Base-by-base conservation (phyloP, 1,140 invertebrate genomes). In the Probaryconus sp. region DNA sequence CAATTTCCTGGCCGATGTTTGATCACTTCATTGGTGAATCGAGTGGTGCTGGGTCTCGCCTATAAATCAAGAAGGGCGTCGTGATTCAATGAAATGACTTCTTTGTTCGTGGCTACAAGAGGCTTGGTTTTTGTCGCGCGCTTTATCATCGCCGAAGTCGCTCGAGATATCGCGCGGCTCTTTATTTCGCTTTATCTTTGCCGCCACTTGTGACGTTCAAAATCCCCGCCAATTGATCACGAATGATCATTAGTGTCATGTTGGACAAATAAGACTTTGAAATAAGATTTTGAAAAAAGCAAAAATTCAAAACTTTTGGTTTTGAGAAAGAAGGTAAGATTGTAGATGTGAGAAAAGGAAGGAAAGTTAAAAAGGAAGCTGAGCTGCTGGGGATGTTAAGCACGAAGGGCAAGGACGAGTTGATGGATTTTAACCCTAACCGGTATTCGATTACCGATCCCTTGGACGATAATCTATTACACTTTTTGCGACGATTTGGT, bases 341-440 rank as follows among this genome's bases (percentile, higher is more conserved):
- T n/a, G n/a, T n/a, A n/a, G n/a, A n/a, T n/a, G n/a, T n/a, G n/a
- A n/a, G n/a, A n/a, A n/a, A n/a, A n/a, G n/a, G n/a, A n/a, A n/a
- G n/a, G n/a, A n/a, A n/a, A n/a, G n/a, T n/a, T n/a, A n/a, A n/a
- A n/a, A n/a, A n/a, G n/a, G n/a, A n/a, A n/a, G n/a, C n/a, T n/a
- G n/a, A n/a, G n/a, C n/a, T n/a, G n/a, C 10, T 48, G 6, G 28
- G 47, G 42, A 56, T 51, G 64, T 51, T 55, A 68, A 67, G 74
- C 63, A 50, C 42, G 71, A 55, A 76, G 67, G 73, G 42, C 56
- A 74, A 76, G 71, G 77, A 81, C 63, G 74, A 79, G 74, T 81
- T 79, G 83, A 84, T 83, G 76, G 83, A 79, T 83, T 83, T 82
- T 82, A 84, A 84, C 80, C 80, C 81, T 80, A 80, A 81, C 79